phyloP scores from a whole-genome alignment of 1,140 invertebrate genomes.

The Drosophila setifemur region DNA sequence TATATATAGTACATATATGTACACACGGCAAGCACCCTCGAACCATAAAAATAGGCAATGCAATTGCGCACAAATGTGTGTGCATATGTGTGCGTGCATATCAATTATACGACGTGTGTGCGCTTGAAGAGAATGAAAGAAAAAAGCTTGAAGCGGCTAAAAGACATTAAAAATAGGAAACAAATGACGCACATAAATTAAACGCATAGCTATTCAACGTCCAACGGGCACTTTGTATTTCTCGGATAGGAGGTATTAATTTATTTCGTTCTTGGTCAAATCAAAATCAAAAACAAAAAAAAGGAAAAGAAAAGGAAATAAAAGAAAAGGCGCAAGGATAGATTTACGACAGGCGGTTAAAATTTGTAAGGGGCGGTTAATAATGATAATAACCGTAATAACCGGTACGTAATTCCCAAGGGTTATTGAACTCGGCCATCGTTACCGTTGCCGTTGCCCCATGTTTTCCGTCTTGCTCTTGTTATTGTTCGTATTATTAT shows the following conservation, averaged over 20 bases:
- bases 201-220: slow-evolving; percentile 30
- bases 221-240: not conserved
- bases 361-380: slow-evolving; percentile 8
- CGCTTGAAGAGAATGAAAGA: not conserved
- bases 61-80: not conserved
- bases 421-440: slow-evolving; percentile 50
- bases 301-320: not conserved
- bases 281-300: not conserved
- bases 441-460: slow-evolving; percentile 22
- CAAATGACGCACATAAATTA: slow-evolving; percentile 49
- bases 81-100: slow-evolving; percentile 4
- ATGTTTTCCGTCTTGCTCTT: not conserved
- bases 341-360: not conserved
- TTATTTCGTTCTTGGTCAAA: not conserved
- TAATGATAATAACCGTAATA: slow-evolving; percentile 51
- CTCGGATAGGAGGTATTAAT: too few relatives aligned
- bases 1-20: too few relatives aligned
- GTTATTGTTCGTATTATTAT: slow-evolving; percentile 8
- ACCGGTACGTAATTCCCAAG: slow-evolving; percentile 51
- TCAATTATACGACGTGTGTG: slow-evolving; percentile 47
- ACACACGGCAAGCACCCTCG: not conserved
- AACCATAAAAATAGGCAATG: slow-evolving; percentile 30
- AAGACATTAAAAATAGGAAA: slow-evolving; percentile 49
- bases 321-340: not conserved
- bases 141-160: slow-evolving; percentile 15